Percentiles rank a stretch among this genome's conserved stretches.
These are phyloP conservation scores for Indri indri DNA, from an alignment of 2,113 vertebrate species.

Conservation along the genomic window DNA sequence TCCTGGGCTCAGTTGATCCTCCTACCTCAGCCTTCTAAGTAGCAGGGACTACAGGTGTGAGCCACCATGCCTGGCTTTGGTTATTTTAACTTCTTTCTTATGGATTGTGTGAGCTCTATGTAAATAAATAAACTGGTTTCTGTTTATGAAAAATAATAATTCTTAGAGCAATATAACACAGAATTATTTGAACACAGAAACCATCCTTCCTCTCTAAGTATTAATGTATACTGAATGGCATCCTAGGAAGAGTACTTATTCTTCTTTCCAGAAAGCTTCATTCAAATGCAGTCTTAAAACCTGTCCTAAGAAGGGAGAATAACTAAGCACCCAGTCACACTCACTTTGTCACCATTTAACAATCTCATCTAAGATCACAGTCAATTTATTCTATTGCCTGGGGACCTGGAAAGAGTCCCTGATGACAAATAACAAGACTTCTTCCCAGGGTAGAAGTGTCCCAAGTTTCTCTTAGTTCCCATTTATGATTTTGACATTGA, in stretches of 20 bases:
- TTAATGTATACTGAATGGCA: background rate
- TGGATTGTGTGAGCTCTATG: background rate
- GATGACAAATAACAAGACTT: slow-evolving; percentile 36
- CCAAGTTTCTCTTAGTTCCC: slow-evolving; percentile 14
- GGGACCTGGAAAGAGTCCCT: background rate
- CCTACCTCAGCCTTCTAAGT: background rate
- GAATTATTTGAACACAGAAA: slow-evolving; percentile 33
- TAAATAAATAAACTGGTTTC: slow-evolving; percentile 15
- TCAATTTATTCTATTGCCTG: background rate
- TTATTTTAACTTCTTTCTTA: slow-evolving; percentile 31
- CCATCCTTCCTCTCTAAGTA: background rate
- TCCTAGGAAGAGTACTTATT: background rate
- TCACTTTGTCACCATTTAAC: slow-evolving; percentile 27
- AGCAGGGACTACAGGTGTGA: background rate
- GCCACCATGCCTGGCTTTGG: background rate
- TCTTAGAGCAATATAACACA: background rate
- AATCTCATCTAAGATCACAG: background rate
- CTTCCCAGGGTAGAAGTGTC: background rate
- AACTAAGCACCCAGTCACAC: background rate
- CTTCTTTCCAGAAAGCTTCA: slow-evolving; percentile 36
- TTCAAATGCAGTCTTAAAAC: slow-evolving; percentile 46
- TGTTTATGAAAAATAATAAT: slow-evolving; percentile 27
- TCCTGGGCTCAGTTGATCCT: background rate
- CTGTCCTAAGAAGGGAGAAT: background rate
- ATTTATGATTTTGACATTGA: slow-evolving; percentile 11